A percentile compares a stretch with the other conserved stretches of the same genome.
Conservation (phyloP, 2,797 vertebrate species). For the Eurystomus glaucurus region DNA sequence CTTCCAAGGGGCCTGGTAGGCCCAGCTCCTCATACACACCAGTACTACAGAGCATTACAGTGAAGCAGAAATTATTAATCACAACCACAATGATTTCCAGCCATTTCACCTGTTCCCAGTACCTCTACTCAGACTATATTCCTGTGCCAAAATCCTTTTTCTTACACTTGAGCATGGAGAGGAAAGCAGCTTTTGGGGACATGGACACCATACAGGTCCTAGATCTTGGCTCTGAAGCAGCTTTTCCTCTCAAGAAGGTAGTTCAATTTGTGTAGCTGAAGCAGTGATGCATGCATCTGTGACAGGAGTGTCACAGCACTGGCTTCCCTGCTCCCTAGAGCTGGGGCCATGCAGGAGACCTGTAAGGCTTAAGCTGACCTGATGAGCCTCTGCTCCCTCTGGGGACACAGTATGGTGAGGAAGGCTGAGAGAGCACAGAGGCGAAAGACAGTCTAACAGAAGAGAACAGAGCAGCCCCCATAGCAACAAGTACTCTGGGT, state of each 20-base stretch:
- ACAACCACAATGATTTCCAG: too few species aligned
- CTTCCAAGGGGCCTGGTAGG: not conserved
- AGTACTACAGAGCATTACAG: fast-evolving
- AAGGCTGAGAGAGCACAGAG: not conserved
- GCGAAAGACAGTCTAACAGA: not conserved
- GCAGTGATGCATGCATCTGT: not conserved
- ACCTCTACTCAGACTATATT: not conserved
- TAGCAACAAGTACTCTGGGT: fast-evolving
- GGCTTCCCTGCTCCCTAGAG: not conserved
- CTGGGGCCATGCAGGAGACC: not conserved
- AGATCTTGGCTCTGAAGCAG: not conserved
- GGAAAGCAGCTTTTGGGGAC: not conserved
- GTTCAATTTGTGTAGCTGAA: not conserved
- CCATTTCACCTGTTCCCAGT: fast-evolving
- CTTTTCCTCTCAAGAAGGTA: not conserved
- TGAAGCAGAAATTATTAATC: not conserved
- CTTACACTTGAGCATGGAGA: not conserved
- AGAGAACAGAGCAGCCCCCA: not conserved
- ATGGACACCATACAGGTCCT: not conserved
- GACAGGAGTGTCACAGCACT: not conserved
- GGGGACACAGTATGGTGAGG: not conserved
- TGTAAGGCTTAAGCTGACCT: not conserved
- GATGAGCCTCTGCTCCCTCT: not conserved
- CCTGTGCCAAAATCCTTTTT: not conserved
- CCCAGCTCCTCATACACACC: not conserved